Percentiles rank a stretch among this genome's conserved stretches.
Conservation (phyloP, 2,113 vertebrate genomes). For the Ptychochromis oligacanthus region DNA sequence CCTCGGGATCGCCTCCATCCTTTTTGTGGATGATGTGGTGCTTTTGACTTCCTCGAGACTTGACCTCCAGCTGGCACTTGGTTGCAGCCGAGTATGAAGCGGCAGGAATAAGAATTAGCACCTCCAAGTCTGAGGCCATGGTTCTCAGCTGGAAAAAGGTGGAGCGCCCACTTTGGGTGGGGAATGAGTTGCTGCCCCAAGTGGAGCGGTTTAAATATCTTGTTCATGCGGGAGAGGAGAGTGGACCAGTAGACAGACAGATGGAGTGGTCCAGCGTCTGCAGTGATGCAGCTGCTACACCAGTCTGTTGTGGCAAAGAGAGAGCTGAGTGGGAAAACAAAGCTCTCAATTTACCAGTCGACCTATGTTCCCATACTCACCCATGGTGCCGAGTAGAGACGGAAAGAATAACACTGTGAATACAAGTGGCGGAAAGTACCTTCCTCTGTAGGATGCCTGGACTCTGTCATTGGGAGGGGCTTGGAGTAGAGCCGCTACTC, state of each 20-base stretch:
- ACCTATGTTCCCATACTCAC: neutral
- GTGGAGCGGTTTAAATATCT: neutral
- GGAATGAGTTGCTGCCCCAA: neutral
- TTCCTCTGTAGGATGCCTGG: neutral
- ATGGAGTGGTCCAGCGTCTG: neutral
- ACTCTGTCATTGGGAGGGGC: neutral
- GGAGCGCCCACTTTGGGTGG: neutral
- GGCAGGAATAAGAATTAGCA: neutral
- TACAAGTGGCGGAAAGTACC: neutral
- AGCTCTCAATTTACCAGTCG: too few relatives aligned
- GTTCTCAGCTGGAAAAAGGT: neutral
- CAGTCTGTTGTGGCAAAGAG: neutral
- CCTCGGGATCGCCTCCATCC: neutral
- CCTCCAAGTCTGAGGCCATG: neutral
- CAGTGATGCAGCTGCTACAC: neutral
- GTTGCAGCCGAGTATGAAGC: fast-evolving
- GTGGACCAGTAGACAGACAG: neutral
- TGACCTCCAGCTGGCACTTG: neutral
- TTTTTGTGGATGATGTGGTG: neutral
- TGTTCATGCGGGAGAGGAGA: neutral
- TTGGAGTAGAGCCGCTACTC: neutral
- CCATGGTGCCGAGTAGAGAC: neutral
- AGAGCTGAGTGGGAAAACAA: neutral
- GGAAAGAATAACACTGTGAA: neutral
- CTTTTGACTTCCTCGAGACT: neutral